Percentiles rank a stretch among this genome's conserved stretches.
Conservation (phyloP, 2,888 invertebrate genomes). For the Timema podura region DNA sequence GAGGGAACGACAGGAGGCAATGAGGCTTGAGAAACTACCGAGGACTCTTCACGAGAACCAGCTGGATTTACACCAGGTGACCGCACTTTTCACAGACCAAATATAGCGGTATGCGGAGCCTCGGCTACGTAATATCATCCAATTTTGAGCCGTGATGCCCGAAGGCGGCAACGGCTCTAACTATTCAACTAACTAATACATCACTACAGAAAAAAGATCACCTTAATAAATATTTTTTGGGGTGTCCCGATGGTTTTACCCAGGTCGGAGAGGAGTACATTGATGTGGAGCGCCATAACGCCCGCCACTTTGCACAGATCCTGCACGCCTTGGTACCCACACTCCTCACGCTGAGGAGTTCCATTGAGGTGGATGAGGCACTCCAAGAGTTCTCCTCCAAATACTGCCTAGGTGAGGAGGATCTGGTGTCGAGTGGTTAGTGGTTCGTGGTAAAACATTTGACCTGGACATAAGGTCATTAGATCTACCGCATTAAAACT, state of each 20-base stretch:
- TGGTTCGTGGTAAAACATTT: no score
- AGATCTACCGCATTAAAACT: no score
- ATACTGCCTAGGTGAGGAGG: slow-evolving; percentile 77
- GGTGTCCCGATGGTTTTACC: no score
- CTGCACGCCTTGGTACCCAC: slow-evolving; percentile 72
- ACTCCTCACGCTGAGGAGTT: slow-evolving; percentile 68
- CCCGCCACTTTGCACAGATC: slow-evolving; percentile 75
- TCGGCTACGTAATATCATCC: no score
- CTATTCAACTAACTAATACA: no score
- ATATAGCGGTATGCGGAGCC: no score
- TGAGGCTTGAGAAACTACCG: slow-evolving; percentile 53
- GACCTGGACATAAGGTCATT: no score
- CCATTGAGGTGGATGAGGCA: slow-evolving; percentile 85
- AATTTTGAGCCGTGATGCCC: no score
- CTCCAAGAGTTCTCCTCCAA: slow-evolving; percentile 89
- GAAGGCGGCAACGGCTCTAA: no score
- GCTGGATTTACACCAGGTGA: slow-evolving; percentile 23
- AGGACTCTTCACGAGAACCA: slow-evolving; percentile 45
- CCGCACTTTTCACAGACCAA: neutral
- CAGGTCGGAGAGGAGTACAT: slow-evolving; percentile 62
- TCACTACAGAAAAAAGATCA: no score
- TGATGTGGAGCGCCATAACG: slow-evolving; percentile 82
- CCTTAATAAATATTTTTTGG: no score
- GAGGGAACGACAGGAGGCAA: slow-evolving; percentile 44
- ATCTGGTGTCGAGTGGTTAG: no score